phyloP scores from a whole-genome alignment of 2,797 vertebrate genomes.

The Champsocephalus esox region DNA sequence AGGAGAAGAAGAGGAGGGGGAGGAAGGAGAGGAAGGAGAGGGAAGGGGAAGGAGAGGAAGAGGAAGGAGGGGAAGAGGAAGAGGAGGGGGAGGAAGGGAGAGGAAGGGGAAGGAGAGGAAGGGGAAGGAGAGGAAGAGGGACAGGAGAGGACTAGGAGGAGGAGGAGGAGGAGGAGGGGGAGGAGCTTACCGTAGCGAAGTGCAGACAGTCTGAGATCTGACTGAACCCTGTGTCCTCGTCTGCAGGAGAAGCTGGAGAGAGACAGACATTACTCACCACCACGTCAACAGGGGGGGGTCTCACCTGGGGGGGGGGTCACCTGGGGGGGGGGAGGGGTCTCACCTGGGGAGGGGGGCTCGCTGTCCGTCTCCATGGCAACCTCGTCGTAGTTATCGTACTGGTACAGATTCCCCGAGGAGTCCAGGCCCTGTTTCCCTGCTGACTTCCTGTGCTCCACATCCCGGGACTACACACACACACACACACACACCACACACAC shows the following conservation, averaged over 20 bases:
- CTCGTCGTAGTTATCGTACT: slow-evolving; percentile 99
- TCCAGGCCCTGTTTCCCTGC: slow-evolving; percentile 89
- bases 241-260: background rate
- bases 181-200: slow-evolving; percentile 57
- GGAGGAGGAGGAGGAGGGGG: too few relatives aligned
- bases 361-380: slow-evolving; percentile 99
- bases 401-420: slow-evolving; percentile 93
- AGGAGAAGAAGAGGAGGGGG: too few relatives aligned
- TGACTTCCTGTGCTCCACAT: slow-evolving; percentile 90
- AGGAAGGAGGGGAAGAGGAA: too few relatives aligned
- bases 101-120: too few relatives aligned
- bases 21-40: too few relatives aligned
- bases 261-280: too few relatives aligned
- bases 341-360: slow-evolving; percentile 95
- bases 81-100: too few relatives aligned
- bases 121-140: too few relatives aligned
- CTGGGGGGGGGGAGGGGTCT: background rate
- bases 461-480: slow-evolving; percentile 86
- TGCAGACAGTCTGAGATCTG: slow-evolving; percentile 74
- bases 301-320: too few relatives aligned
- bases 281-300: background rate
- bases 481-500: slow-evolving; percentile 7
- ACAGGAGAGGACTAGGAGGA: too few relatives aligned
- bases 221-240: slow-evolving; percentile 75
- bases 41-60: too few relatives aligned